Percentiles rank a stretch among this genome's conserved stretches.
phyloP scores from a whole-genome alignment of 2,888 invertebrate species.

The Ischnura elegans region DNA sequence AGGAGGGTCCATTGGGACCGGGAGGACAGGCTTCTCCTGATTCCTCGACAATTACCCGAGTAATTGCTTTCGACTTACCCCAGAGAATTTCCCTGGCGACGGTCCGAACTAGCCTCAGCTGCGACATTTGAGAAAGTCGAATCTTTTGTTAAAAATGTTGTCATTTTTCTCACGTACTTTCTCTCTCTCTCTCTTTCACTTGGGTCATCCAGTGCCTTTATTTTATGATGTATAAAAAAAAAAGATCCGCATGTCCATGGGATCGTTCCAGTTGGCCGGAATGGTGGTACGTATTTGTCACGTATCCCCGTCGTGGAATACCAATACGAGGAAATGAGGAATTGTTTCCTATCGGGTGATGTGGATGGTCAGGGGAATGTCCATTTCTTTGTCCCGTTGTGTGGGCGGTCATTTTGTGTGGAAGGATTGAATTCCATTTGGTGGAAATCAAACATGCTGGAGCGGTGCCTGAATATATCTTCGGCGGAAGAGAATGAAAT shows the following conservation, averaged over 20 bases:
- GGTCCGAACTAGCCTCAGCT: constrained; percentile 29
- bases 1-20: background rate
- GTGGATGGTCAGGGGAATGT: background rate
- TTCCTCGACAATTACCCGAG: constrained; percentile 58
- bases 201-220: background rate
- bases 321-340: constrained; percentile 63
- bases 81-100: constrained; percentile 31
- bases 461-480: constrained; percentile 29
- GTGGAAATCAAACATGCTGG: constrained; percentile 43
- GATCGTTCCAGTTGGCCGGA: constrained; percentile 23
- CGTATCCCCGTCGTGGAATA: constrained; percentile 53
- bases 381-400: background rate
- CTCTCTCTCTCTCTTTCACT: background rate
- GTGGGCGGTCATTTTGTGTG: constrained; percentile 8
- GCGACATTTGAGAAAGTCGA: background rate
- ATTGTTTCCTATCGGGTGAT: constrained; percentile 46
- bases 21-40: background rate
- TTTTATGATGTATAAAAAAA: background rate
- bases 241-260: background rate
- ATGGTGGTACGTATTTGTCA: constrained; percentile 46
- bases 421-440: background rate
- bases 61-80: constrained; percentile 42
- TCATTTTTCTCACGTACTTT: constrained; percentile 1
- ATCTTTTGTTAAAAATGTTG: constrained; percentile 27
- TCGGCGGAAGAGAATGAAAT: background rate